Base-by-base conservation (phyloP, 2,113 vertebrate species). In the Corvus cornix region DNA sequence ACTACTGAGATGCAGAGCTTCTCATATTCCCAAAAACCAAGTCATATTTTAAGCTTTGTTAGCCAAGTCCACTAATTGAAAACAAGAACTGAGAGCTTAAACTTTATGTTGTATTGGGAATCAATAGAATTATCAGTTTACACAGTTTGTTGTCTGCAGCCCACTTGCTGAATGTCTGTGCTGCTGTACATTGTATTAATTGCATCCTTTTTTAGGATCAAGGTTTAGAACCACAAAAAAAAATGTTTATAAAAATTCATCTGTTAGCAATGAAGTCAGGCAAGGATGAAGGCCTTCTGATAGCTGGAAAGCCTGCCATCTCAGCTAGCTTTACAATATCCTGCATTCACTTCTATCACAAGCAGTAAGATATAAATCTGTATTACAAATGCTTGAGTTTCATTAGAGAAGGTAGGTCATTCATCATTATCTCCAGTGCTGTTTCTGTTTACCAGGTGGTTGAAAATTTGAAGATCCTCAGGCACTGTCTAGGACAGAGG, bases 41-140 rank as follows among this genome's bases (percentile, higher is more conserved):
- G 46, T 12, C 0, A 2, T 62, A 72, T 62, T 87, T 78, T 58
- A 73, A 46, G 27, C 63, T 92, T 95, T 22, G 15, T 75, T 80
- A 95, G 46, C 75, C 41, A 87, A 81, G 39, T 43, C 63, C 35
- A 63, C 80, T 81, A 94, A 90, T 9, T 92, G 81, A 91, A 93
- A 92, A 84, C 30, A 78, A 77, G 60, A 84, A 84, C 52, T 13
- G 31, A 78, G 84, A 74, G 39, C 52, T 66, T 75, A 87, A 89
- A 93, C 37, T 90, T 84, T 55, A n/a, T 58, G 43, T 63, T 67
- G 30, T 22, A 96, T 82, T 85, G 89, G 68, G 52, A 96, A 96
- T 96, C 91, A 87, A 95, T 84, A 84, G 69, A 48, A 63, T 48
- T 48, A 84, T 55, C 64, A 43, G 26, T 74, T 79, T 73, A 70